Evolutionary conservation across 2,888 invertebrate genomes (phyloP), one percentile per base, ranked within the genome.

Genomic region (Eristalinus aeneus): DNA sequence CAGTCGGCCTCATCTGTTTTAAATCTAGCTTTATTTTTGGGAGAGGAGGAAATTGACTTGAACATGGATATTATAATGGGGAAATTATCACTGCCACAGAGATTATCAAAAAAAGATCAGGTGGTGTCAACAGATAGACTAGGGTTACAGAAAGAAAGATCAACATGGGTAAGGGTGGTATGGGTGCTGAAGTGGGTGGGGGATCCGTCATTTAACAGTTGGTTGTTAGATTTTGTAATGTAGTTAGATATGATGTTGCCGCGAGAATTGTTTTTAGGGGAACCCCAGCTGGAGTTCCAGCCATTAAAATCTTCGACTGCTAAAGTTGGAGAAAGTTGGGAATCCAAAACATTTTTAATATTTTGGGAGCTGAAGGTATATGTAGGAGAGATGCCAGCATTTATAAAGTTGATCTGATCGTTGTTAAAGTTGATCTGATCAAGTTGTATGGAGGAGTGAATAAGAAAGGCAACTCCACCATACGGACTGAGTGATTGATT

Each of bases 101-200:
- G 60, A 32, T 65, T 10, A 11, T 58, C 22, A 6, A 65, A 32
- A 6, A 68, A 67, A 34, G 73, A 46, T 85, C 86, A 87, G 20
- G 63, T 60, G 3, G 69, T 53, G n/a, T 64, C 39, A 1, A 76
- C 9, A 2, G 63, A 34, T 39, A 88, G 23, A 2, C 23, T 9
- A 4, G 88, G 71, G 1, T 80, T 72, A 23, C 78, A 68, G 23
- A 88, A 80, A 2, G 77, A 58, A n/a, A 82, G 20, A 32, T 77
- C 67, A 11, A 77, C 54, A 56, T 82, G 65, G 16, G 65, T 78
- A n/a, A 83, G 34, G 11, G 78, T 69, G 16, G 67, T 64, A 12
- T 84, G 58, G 8, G 58, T 78, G 60, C 27, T 60, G 34, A 34
- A 69, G 56, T 69, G 69, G 4, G 69, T 69, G 11, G 58, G 69